Evolutionary conservation across 2,888 invertebrate species (phyloP).

Genomic region (Asteroscopus sphinx): DNA sequence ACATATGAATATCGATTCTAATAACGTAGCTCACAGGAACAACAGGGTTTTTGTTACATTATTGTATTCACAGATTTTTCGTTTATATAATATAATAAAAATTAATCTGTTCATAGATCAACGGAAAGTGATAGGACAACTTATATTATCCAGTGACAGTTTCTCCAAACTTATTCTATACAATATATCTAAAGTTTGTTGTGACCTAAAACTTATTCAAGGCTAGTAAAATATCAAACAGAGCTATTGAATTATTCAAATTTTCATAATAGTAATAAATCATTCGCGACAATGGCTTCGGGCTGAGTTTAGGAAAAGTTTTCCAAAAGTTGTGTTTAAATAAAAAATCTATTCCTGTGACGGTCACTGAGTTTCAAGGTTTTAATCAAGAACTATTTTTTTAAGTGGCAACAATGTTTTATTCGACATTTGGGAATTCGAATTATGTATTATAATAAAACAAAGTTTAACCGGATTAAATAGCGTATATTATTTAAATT

Average conservation of each 20-base stretch:
- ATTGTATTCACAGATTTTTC: too few species aligned
- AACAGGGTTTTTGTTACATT: too few species aligned
- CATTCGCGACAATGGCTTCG: slow-evolving; percentile 58
- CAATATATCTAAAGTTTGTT: slow-evolving; percentile 35
- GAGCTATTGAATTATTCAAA: slow-evolving; percentile 38
- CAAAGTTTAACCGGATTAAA: too few species aligned
- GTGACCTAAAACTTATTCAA: slow-evolving; percentile 33
- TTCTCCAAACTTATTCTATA: slow-evolving; percentile 1
- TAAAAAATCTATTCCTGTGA: slow-evolving; percentile 40
- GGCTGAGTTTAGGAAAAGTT: slow-evolving; percentile 46
- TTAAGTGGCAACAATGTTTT: slow-evolving; percentile 1
- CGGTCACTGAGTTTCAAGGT: slow-evolving; percentile 29
- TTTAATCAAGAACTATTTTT: slow-evolving; percentile 29
- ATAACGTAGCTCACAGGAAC: too few species aligned
- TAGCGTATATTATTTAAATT: too few species aligned
- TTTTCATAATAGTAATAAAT: slow-evolving; percentile 59
- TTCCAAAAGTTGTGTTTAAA: slow-evolving; percentile 46
- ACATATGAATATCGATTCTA: too few species aligned
- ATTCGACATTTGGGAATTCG: too few species aligned
- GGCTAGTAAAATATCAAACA: slow-evolving; percentile 41
- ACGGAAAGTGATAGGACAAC: not conserved
- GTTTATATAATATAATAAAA: too few species aligned
- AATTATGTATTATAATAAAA: too few species aligned
- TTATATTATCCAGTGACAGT: not conserved
- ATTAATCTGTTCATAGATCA: too few species aligned